Percentiles rank a stretch among this genome's conserved stretches.
phyloP scores from a whole-genome alignment of 2,113 vertebrate species.

The Cottus gobio region DNA sequence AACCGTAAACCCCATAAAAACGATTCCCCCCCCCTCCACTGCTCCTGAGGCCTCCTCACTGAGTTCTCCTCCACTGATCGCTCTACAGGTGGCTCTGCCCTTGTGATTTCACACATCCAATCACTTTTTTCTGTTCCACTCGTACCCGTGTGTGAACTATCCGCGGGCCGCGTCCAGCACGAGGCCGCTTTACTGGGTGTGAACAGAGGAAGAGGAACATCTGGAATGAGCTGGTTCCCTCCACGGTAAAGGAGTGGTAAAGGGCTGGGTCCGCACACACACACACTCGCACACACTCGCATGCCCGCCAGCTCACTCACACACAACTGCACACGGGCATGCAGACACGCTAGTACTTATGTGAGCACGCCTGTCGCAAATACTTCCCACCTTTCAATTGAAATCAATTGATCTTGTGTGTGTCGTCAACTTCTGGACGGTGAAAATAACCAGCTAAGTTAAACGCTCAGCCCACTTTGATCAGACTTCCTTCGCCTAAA shows the following conservation, averaged over 20 bases:
- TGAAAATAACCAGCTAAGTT: background rate
- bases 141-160: background rate
- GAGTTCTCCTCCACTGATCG: no score
- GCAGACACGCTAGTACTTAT: conserved; percentile 2
- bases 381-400: background rate
- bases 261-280: conserved; percentile 58
- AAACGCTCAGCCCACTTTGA: background rate
- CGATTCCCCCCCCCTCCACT: no score
- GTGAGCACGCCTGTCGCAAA: conserved; percentile 5
- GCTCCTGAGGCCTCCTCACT: background rate
- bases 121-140: background rate
- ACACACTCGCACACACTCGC: background rate
- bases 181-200: conserved; percentile 20
- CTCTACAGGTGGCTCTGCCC: background rate
- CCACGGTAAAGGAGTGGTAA: conserved; percentile 64
- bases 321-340: conserved; percentile 1
- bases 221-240: conserved; percentile 62
- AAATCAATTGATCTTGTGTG: no score
- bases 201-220: conserved; percentile 59
- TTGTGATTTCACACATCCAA: background rate
- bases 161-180: background rate
- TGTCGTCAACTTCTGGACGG: background rate
- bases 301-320: conserved; percentile 8
- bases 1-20: background rate
- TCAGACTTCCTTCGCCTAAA: background rate